Conservation (phyloP, 2,797 vertebrate genomes). For the Pipistrellus pygmaeus region DNA sequence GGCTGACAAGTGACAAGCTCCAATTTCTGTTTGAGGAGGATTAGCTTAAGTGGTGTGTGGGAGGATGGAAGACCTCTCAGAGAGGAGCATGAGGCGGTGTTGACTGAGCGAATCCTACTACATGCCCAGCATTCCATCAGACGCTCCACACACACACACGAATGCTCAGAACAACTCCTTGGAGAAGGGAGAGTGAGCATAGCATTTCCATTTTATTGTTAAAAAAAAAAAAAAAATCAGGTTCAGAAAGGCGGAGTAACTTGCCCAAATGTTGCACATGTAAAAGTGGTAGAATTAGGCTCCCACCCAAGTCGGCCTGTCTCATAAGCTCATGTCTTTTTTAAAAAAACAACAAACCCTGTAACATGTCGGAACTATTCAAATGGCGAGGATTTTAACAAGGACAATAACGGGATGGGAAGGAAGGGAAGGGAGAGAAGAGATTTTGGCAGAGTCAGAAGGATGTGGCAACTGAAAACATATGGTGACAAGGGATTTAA, state of each 20-base stretch:
- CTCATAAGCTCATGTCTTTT: background rate
- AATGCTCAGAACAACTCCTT: slow-evolving; percentile 7
- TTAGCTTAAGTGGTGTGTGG: slow-evolving; percentile 44
- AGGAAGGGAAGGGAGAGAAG: background rate
- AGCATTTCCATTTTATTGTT: slow-evolving; percentile 3
- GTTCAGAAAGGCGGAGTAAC: background rate
- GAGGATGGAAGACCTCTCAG: background rate
- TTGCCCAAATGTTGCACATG: background rate
- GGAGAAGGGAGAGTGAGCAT: background rate
- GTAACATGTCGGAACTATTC: background rate
- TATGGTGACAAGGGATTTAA: background rate
- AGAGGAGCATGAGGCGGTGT: background rate
- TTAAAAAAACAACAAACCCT: background rate
- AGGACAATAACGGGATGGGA: background rate
- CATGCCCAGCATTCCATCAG: background rate
- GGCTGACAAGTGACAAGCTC: slow-evolving; percentile 43
- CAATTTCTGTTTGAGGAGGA: slow-evolving; percentile 56
- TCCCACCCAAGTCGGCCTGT: background rate
- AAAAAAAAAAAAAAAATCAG: slow-evolving; percentile 30
- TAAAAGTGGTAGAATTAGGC: background rate
- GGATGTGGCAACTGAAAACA: background rate
- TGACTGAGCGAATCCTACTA: slow-evolving; percentile 26
- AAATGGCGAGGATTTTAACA: slow-evolving; percentile 1
- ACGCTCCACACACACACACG: background rate
- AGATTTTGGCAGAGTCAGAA: slow-evolving; percentile 21